These are phyloP conservation scores for Aegypius monachus DNA, from an alignment of 2,113 vertebrate genomes.

Conservation along the genomic window DNA sequence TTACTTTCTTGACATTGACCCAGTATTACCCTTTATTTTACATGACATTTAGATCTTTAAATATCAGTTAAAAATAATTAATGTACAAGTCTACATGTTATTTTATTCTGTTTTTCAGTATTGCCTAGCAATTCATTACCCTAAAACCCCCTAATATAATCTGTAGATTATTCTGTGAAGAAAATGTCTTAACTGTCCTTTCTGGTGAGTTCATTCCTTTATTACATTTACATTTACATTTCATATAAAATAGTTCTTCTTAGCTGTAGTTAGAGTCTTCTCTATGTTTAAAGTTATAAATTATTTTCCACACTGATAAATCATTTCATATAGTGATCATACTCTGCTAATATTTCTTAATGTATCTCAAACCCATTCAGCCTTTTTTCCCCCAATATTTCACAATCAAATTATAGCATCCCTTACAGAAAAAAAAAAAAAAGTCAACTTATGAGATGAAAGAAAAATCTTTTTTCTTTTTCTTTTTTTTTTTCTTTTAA, in stretches of 20 bases:
- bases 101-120: background rate
- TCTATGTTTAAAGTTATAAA: background rate
- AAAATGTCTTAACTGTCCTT: background rate
- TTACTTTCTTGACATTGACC: background rate
- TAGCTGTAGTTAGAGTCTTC: background rate
- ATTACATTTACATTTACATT: background rate
- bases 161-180: background rate
- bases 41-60: background rate
- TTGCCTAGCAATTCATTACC: background rate
- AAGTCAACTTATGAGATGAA: background rate
- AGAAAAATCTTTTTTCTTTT: background rate
- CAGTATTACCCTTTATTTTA: background rate
- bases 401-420: background rate
- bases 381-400: background rate
- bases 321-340: background rate
- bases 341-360: background rate
- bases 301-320: background rate
- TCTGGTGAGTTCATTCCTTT: background rate
- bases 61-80: background rate
- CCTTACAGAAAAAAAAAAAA: background rate
- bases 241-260: background rate
- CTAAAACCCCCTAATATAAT: background rate
- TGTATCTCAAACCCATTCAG: background rate
- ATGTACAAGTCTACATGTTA: background rate
- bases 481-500: background rate